Conservation (phyloP, 2,797 vertebrate species). For the Anguilla marmorata region DNA sequence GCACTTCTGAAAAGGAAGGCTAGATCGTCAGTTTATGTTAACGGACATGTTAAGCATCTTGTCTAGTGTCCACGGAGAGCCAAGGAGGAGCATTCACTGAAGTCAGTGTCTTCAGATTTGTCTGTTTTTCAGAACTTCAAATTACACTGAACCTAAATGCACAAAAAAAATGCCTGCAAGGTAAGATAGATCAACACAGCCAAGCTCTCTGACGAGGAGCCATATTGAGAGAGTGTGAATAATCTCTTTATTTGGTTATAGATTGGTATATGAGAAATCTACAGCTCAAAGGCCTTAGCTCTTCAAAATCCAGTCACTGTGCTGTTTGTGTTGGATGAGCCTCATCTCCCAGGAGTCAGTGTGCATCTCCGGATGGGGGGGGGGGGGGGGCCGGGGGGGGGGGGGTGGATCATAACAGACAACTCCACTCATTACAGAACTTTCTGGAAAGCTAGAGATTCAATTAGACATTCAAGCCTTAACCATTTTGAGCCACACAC, state of each 20-base stretch:
- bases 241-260: slow-evolving; percentile 9
- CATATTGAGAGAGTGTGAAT: background rate
- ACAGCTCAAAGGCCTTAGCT: slow-evolving; percentile 15
- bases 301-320: background rate
- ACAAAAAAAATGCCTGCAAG: background rate
- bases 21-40: background rate
- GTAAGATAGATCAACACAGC: background rate
- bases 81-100: background rate
- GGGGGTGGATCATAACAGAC: background rate
- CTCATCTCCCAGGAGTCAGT: background rate
- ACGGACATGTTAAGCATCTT: background rate
- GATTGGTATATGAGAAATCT: background rate
- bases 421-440: background rate
- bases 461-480: background rate
- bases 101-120: background rate
- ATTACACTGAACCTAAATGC: background rate
- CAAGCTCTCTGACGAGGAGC: background rate
- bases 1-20: background rate
- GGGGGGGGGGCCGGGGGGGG: background rate
- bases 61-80: background rate
- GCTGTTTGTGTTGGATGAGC: background rate
- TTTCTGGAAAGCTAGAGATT: background rate
- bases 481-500: background rate
- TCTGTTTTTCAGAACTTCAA: background rate
- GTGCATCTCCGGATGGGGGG: background rate